These are phyloP conservation scores for Coryphaenoides rupestris DNA, from an alignment of 2,113 vertebrate species.

Conservation along the genomic window DNA sequence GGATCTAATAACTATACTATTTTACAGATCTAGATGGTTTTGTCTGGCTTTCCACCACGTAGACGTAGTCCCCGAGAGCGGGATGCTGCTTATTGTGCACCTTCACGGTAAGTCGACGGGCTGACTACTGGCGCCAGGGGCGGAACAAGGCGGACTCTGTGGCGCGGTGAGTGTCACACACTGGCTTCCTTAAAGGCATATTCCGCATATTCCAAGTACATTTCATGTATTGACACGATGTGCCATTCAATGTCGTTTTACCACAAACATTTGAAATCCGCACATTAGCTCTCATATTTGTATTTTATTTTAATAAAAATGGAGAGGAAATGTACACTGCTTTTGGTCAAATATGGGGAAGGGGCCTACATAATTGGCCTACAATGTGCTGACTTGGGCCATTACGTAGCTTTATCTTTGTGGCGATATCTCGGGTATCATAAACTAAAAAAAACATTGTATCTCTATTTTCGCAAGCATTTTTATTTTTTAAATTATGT, in stretches of 20 bases:
- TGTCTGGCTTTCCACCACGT: conserved; percentile 39
- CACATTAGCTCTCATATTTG: too few relatives aligned
- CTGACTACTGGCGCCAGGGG: conserved; percentile 16
- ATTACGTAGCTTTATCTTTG: too few relatives aligned
- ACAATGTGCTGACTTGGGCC: too few relatives aligned
- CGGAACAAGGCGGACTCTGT: conserved; percentile 36
- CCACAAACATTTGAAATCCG: too few relatives aligned
- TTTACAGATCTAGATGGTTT: not conserved
- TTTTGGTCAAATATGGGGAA: too few relatives aligned
- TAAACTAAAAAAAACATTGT: too few relatives aligned
- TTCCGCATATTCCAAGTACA: conserved; percentile 28
- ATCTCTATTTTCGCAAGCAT: not conserved
- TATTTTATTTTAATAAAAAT: too few relatives aligned
- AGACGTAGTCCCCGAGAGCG: conserved; percentile 31
- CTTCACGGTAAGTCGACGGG: conserved; percentile 19
- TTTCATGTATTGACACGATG: too few relatives aligned
- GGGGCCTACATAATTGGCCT: too few relatives aligned
- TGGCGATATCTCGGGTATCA: too few relatives aligned
- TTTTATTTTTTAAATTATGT: conserved; percentile 43
- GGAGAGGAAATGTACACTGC: too few relatives aligned
- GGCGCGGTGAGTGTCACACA: conserved; percentile 28
- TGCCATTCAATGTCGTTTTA: too few relatives aligned
- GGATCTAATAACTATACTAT: not conserved
- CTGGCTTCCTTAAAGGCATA: conserved; percentile 39
- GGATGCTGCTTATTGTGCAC: conserved; percentile 20